Evolutionary conservation across 2,888 invertebrate species (phyloP), one percentile per base, ranked within the genome.

Genomic region (Drosophila quasianomalipes): DNA sequence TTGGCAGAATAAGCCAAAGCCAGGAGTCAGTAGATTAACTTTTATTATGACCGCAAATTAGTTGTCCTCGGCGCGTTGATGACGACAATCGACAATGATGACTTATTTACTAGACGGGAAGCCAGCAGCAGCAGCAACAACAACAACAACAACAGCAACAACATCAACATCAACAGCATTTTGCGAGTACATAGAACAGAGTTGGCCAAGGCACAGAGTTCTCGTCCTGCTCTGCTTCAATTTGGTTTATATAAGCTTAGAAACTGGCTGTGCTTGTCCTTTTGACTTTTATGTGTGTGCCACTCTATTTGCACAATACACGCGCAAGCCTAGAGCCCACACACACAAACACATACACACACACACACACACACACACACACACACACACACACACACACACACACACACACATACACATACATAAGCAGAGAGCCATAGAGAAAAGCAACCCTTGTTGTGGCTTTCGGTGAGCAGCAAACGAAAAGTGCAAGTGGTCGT

Each of bases 21-120:
- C 78, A 85, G 83, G 82, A 91, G 89, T 90, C 85, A 89, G 88
- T 89, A 87, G 90, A 91, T 91, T 91, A 91, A 92, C 89, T 92
- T 91, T 91, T 91, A 92, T 91, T 91, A 90, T 91, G 86, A 86
- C 92, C 91, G 85, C 92, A 92, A 92, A 92, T 92, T 91, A 92
- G 92, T 91, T 92, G 92, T 91, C 86, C 87, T 83, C 79, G 82
- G 70, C 85, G 89, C 87, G 82, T 85, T 85, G 87, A 89, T 89
- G 90, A 87, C 88, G 89, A 89, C 85, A 87, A 86, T 84, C 86
- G 86, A 87, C 86, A 89, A 86, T 89, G 86, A 85, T 89, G 89
- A 90, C 90, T 89, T 90, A 89, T 89, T 89, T 89, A 89, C 90
- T 87, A 66, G 59, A 62, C 61, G n/a, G 52, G 49, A 41, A 66